Evolutionary conservation across 2,888 invertebrate species (phyloP), one percentile per base, ranked within the genome.

Genomic region (Mylabris sibirica): DNA sequence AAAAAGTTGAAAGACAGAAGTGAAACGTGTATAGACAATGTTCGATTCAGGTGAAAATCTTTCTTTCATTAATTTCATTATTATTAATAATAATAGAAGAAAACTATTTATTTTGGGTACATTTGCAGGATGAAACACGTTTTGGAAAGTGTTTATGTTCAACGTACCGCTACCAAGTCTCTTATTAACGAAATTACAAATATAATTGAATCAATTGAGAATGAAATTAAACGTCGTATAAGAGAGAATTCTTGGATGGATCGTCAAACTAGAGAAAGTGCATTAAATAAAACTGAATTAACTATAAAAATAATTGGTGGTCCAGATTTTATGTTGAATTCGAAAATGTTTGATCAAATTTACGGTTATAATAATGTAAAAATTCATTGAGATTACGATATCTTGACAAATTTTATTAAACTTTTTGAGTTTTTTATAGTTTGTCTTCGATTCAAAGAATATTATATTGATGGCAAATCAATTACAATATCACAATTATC

Each of bases 401-500:
- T n/a, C 17, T 44, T 6, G 5, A 44, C 8, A n/a, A 17, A 44
- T n/a, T 17, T 44, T 3, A 12, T 3, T 2, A 9, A 35, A 11
- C 9, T 35, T 35, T 11, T 11, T 35, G 35, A 41, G 6, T n/a
- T 38, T 3, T 14, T 17, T 44, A n/a, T 17, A 44, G 44, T 44
- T 44, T 11, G 3, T n/a, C 6, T 44, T 44, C 2, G 44, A 44
- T 12, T 6, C 44, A 1, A 4, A 17, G n/a, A 44, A 44, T 44
- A 17, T 44, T 44, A 44, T 44, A 44, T n/a, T 17, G 44, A 44
- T 44, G 44, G 44, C n/a, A 44, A 44, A 44, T 44, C 44, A 44
- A 44, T 17, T 44, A 44, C n/a, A 44, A 44, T 44, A n/a, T 1
- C n/a, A 44, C n/a, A 44, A 44, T 44, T 44, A 44, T 44, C 44